phyloP scores from a whole-genome alignment of 2,888 invertebrate species.

The Sarcophaga subvicina region DNA sequence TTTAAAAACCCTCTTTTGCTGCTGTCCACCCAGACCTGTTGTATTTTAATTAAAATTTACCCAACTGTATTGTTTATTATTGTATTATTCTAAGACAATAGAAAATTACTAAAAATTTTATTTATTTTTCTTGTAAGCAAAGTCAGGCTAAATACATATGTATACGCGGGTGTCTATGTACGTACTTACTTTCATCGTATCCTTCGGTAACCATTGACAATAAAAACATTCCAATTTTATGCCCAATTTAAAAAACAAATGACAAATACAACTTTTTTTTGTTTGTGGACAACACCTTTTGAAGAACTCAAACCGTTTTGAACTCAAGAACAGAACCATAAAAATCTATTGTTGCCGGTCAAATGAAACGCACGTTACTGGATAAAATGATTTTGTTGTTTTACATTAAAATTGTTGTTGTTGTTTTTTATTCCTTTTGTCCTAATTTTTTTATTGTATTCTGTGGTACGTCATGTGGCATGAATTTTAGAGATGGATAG shows the following conservation, averaged over 20 bases:
- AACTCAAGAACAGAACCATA: background rate
- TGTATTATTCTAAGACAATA: too few species aligned
- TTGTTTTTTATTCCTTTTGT: too few species aligned
- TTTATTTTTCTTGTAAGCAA: too few species aligned
- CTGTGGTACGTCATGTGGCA: background rate
- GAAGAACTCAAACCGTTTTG: background rate
- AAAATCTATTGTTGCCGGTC: background rate
- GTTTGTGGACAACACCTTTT: background rate
- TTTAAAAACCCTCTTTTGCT: too few species aligned
- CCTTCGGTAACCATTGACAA: background rate
- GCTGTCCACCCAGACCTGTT: too few species aligned
- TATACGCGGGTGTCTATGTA: too few species aligned
- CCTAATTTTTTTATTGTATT: background rate
- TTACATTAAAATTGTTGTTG: background rate
- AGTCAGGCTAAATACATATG: too few species aligned
- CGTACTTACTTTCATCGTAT: background rate
- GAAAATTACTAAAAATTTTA: too few species aligned
- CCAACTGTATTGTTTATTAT: too few species aligned
- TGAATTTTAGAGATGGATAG: background rate
- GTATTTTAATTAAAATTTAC: too few species aligned
- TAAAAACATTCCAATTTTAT: background rate
- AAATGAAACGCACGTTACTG: background rate
- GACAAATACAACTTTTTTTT: background rate
- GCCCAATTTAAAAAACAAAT: background rate
- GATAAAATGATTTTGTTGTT: background rate